phyloP scores from a whole-genome alignment of 2,113 vertebrate genomes.

The Urocitellus parryii region DNA sequence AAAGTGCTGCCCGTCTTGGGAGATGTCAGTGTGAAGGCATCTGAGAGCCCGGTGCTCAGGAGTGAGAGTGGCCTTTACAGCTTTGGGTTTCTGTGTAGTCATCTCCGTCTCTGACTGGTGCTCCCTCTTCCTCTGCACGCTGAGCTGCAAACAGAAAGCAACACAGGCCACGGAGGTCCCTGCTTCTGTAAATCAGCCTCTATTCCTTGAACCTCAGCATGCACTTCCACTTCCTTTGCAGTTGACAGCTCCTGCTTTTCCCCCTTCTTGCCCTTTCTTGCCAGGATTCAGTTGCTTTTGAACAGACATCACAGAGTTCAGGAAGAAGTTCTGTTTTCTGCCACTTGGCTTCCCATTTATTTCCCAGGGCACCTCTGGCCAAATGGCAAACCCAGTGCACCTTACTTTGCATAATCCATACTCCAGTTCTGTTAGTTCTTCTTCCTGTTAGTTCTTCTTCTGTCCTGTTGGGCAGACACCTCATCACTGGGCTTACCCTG shows the following conservation, averaged over 20 bases:
- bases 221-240: background rate
- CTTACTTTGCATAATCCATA: background rate
- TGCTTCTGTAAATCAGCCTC: background rate
- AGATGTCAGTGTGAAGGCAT: background rate
- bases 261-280: background rate
- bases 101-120: background rate
- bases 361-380: background rate
- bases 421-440: background rate
- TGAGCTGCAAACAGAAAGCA: background rate
- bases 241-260: background rate
- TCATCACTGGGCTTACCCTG: background rate
- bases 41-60: background rate
- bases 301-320: background rate
- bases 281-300: background rate
- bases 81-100: rapidly evolving
- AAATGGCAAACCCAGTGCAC: background rate
- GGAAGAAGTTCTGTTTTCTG: background rate
- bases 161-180: rapidly evolving
- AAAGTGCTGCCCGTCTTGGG: rapidly evolving
- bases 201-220: background rate
- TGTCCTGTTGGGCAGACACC: background rate
- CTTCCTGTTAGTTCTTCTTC: background rate
- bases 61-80: background rate
- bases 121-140: background rate
- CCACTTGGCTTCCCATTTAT: background rate